phyloP scores from a whole-genome alignment of 2,888 invertebrate species.

The Hydropsyche betteni region DNA sequence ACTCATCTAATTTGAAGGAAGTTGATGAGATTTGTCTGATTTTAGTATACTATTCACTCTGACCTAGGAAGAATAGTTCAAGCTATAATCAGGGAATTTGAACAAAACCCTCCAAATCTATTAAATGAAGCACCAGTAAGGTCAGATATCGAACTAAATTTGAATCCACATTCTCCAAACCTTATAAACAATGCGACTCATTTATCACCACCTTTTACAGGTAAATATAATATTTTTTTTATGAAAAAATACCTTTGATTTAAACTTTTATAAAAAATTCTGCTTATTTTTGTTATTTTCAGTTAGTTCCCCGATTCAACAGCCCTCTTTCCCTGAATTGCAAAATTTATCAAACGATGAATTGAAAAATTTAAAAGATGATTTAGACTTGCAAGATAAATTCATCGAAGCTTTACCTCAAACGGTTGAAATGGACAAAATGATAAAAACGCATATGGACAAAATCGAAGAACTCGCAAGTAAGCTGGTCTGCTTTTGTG shows the following conservation, averaged over 20 bases:
- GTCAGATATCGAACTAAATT: conserved; percentile 55
- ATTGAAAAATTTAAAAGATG: conserved; percentile 74
- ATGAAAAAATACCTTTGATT: conserved; percentile 45
- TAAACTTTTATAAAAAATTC: conserved; percentile 10
- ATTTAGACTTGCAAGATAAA: conserved; percentile 77
- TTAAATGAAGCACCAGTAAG: conserved; percentile 56
- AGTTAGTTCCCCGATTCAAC: not conserved
- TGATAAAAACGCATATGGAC: conserved; percentile 75
- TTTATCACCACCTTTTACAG: conserved; percentile 23
- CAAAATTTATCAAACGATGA: conserved; percentile 67
- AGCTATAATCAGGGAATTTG: conserved; percentile 81
- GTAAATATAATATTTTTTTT: conserved; percentile 15
- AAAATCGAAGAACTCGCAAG: conserved; percentile 76
- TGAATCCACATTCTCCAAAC: conserved; percentile 53
- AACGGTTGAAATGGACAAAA: conserved; percentile 72
- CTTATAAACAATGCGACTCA: not conserved
- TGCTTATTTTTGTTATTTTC: not conserved
- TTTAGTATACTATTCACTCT: conserved; percentile 77
- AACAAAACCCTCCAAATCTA: conserved; percentile 67
- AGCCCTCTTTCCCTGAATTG: conserved; percentile 58
- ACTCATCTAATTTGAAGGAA: not conserved
- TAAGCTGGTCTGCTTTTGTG: conserved; percentile 55
- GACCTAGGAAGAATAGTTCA: conserved; percentile 84
- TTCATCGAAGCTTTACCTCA: conserved; percentile 75
- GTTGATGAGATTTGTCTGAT: conserved; percentile 39